Conservation (phyloP, 2,113 vertebrate genomes). For the Eidolon helvum region DNA sequence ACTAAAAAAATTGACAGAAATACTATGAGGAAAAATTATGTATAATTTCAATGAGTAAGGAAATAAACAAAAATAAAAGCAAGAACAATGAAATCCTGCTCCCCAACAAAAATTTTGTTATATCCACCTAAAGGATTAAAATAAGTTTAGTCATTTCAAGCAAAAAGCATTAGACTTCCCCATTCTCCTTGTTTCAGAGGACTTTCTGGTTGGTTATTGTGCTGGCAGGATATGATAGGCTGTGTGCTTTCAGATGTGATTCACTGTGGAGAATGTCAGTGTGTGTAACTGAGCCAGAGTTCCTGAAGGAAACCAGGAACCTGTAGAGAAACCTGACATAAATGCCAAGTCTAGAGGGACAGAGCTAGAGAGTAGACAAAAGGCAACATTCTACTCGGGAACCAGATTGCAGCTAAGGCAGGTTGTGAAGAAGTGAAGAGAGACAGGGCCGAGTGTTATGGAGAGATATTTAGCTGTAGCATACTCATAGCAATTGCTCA, state of each 20-base stretch:
- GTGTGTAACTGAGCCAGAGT: slow-evolving; percentile 1
- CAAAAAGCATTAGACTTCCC: background rate
- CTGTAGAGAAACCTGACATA: background rate
- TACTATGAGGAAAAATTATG: background rate
- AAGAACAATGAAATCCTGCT: background rate
- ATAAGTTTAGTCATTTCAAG: background rate
- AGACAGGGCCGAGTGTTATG: background rate
- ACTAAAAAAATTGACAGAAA: slow-evolving; percentile 54
- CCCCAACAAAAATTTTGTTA: background rate
- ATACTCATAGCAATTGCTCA: background rate
- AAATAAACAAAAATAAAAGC: slow-evolving; percentile 41
- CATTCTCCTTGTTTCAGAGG: background rate
- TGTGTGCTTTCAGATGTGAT: slow-evolving; percentile 8
- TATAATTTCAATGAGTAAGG: background rate
- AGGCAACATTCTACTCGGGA: background rate
- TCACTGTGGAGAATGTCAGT: background rate
- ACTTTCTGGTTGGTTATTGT: background rate
- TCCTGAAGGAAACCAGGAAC: background rate
- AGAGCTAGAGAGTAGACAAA: background rate
- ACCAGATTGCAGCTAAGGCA: background rate
- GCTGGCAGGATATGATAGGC: background rate
- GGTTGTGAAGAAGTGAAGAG: background rate
- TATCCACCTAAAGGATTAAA: background rate
- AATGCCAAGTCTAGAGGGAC: background rate
- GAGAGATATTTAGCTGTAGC: background rate